Percentiles rank a stretch among this genome's conserved stretches.
phyloP scores from a whole-genome alignment of 2,797 vertebrate genomes.

The Sebastes iracundus region DNA sequence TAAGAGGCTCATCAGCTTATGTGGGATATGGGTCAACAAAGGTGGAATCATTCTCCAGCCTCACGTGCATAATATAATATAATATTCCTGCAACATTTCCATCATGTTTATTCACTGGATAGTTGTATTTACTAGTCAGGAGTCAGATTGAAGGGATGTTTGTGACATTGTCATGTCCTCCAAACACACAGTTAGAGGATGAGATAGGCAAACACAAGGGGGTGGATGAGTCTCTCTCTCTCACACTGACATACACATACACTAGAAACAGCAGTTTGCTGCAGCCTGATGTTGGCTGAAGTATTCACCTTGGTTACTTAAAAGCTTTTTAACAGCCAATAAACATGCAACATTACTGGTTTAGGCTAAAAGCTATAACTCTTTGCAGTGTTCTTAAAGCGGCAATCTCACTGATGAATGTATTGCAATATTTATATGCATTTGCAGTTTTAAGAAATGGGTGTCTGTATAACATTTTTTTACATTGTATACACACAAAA shows the following conservation, averaged over 20 bases:
- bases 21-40: conserved; percentile 85
- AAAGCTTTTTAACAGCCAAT: neutral
- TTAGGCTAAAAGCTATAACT: neutral
- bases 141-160: neutral
- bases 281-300: neutral
- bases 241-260: neutral
- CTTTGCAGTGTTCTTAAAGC: neutral
- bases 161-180: neutral
- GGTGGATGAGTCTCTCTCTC: neutral
- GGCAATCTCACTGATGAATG: neutral
- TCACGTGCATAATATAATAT: neutral
- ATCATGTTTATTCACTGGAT: neutral
- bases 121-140: neutral
- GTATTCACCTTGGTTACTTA: neutral
- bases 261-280: neutral
- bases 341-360: neutral
- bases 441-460: neutral
- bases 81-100: neutral
- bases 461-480: neutral
- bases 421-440: neutral
- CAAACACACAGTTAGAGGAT: neutral
- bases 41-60: conserved; percentile 71
- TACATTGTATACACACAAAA: no score
- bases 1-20: conserved; percentile 91
- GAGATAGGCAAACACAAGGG: no score